Conservation (phyloP, 2,888 invertebrate species). For the Nezara viridula region DNA sequence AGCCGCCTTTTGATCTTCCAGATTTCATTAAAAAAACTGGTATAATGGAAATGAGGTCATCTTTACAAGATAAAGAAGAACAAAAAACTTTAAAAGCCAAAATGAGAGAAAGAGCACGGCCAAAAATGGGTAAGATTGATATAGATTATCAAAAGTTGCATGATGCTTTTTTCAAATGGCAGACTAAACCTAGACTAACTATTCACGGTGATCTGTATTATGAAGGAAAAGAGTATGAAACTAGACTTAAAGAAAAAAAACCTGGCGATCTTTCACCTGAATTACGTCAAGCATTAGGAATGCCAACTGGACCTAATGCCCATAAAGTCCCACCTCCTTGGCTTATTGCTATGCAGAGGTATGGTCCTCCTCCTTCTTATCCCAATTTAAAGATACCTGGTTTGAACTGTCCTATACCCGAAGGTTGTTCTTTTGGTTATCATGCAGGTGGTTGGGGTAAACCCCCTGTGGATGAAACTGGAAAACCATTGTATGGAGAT, state of each 20-base stretch:
- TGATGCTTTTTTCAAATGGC: conserved; percentile 99
- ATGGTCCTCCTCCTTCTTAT: conserved; percentile 99
- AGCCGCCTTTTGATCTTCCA: conserved; percentile 97
- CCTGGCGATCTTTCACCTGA: conserved; percentile 98
- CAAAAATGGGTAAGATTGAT: conserved; percentile 99
- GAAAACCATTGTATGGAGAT: conserved; percentile 98
- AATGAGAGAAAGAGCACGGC: conserved; percentile 96
- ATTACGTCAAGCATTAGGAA: conserved; percentile 94
- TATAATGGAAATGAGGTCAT: conserved; percentile 99
- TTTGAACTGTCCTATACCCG: conserved; percentile 97
- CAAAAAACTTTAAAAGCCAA: conserved; percentile 95
- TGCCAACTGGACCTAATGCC: conserved; percentile 96
- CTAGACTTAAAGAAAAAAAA: conserved; percentile 96
- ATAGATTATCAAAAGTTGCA: conserved; percentile 99
- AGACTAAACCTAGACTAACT: conserved; percentile 98
- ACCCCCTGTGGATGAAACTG: conserved; percentile 98
- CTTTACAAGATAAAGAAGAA: conserved; percentile 97
- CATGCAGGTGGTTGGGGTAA: conserved; percentile 99
- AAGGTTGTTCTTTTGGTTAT: conserved; percentile 97
- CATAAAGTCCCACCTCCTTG: conserved; percentile 94
- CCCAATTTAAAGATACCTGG: conserved; percentile 98
- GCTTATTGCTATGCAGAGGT: conserved; percentile 97
- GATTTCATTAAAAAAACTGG: conserved; percentile 99
- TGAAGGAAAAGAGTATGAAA: conserved; percentile 99
- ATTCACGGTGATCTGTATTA: conserved; percentile 99